Conservation (phyloP, 1,140 invertebrate species). For the Zelostemma sp. region DNA sequence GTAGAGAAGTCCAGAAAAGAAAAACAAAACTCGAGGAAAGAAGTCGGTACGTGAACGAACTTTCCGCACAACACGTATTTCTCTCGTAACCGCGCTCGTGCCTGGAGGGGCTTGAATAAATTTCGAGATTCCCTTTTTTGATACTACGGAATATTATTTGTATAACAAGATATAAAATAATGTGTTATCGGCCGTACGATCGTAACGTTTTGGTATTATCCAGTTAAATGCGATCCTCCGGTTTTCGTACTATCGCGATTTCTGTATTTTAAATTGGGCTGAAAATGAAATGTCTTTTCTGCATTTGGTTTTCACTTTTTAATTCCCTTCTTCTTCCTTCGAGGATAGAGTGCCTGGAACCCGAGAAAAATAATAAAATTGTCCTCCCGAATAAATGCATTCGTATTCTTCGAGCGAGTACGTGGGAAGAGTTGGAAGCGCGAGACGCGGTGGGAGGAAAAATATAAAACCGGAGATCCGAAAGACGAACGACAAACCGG, state of each 20-base stretch:
- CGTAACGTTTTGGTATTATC: conserved; percentile 23
- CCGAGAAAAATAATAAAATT: background rate
- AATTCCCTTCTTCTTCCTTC: no score
- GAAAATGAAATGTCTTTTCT: no score
- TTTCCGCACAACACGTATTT: conserved; percentile 44
- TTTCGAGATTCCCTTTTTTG: conserved; percentile 41
- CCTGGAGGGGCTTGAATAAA: conserved; percentile 39
- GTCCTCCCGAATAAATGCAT: background rate
- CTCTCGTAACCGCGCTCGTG: conserved; percentile 27
- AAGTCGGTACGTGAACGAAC: conserved; percentile 44
- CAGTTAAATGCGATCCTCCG: conserved; percentile 11
- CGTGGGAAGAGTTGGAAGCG: conserved; percentile 24
- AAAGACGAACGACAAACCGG: conserved; percentile 53
- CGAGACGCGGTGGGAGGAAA: conserved; percentile 13
- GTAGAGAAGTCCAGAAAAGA: conserved; percentile 28
- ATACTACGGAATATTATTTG: conserved; percentile 43
- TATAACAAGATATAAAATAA: conserved; percentile 41
- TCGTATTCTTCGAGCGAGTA: conserved; percentile 1
- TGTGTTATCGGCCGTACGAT: conserved; percentile 21
- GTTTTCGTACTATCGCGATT: background rate
- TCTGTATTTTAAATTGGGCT: background rate
- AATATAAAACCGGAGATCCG: conserved; percentile 35
- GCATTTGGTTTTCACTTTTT: no score
- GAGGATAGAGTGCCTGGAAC: no score
- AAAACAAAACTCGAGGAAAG: conserved; percentile 42